Evolutionary conservation across 2,113 vertebrate genomes (phyloP), one percentile per base, ranked within the genome.

Genomic region (Catharus fuscescens): DNA sequence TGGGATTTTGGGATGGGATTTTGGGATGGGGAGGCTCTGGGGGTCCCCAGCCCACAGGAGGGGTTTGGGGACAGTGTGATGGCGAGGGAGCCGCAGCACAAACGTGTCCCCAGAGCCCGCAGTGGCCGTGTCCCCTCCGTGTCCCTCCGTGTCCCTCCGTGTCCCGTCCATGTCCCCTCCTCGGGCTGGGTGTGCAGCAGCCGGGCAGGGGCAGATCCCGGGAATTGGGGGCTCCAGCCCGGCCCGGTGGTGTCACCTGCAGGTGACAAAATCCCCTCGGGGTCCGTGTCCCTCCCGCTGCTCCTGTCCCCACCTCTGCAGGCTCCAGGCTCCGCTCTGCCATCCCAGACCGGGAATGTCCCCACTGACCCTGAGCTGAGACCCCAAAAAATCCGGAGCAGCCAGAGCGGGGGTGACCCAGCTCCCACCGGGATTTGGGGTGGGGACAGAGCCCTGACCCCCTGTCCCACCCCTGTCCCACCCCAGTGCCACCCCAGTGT

Each of bases 21-120:
- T 40, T 40, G 13, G 40, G 19, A 18, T 29, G 21, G 21, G 45
- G 10, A 11, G 21, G 47, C 6, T 5, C 0, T 3, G 65, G 1
- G 24, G 62, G 44, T 78, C 12, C 7, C 13, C 57, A 3, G 40
- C 38, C 12, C 1, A 1, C 76, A 6, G 3, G 16, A 24, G n/a
- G 23, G 36, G 20, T 5, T 1, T 20, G 73, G 78, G 79, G 64
- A 69, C 73, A 7, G 18, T 0, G 36, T 0, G 45, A 5, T 0
- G 3, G 21, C 0, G 6, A 31, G 26, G 42, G n/a, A 50, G 6
- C n/a, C 0, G 17, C 67, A 11, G n/a, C 20, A 40, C 47, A 11
- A 7, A 25, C 2, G 18, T 2, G 9, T 59, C 53, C 24, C 66
- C 7, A 3, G 3, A 82, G 24, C 15, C 59, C 53, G 6, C 7